These are phyloP conservation scores for Acestrorhynchus altus DNA, from an alignment of 2,797 vertebrate genomes.

Conservation along the genomic window DNA sequence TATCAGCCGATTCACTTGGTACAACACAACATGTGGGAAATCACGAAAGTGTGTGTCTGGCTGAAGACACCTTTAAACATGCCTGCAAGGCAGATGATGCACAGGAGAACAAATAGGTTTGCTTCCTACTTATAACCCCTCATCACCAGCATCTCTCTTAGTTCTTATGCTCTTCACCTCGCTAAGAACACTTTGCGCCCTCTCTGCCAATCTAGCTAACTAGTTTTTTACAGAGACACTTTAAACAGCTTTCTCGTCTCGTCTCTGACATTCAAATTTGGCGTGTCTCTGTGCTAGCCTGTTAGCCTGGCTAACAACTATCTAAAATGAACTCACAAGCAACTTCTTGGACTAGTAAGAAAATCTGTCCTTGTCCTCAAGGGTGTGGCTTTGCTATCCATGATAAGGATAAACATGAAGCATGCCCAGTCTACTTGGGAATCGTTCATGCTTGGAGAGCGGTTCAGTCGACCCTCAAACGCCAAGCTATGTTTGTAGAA, in stretches of 20 bases:
- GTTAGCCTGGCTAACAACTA: background rate
- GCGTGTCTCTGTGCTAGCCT: background rate
- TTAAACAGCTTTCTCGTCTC: background rate
- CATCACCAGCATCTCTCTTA: too few species aligned
- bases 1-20: constrained; percentile 37
- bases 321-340: background rate
- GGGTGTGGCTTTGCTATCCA: background rate
- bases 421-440: background rate
- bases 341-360: background rate
- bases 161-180: too few species aligned
- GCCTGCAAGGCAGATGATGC: too few species aligned
- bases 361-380: too few species aligned
- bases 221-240: background rate
- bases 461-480: background rate
- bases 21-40: too few species aligned
- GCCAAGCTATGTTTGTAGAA: too few species aligned
- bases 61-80: too few species aligned
- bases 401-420: background rate
- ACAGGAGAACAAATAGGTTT: too few species aligned
- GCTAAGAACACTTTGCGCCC: background rate
- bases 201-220: background rate
- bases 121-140: too few species aligned
- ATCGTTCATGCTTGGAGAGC: background rate
- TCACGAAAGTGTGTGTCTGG: too few species aligned
- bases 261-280: background rate